Evolutionary conservation across 1,140 invertebrate species (phyloP).

Genomic region (Microvelia longipes): DNA sequence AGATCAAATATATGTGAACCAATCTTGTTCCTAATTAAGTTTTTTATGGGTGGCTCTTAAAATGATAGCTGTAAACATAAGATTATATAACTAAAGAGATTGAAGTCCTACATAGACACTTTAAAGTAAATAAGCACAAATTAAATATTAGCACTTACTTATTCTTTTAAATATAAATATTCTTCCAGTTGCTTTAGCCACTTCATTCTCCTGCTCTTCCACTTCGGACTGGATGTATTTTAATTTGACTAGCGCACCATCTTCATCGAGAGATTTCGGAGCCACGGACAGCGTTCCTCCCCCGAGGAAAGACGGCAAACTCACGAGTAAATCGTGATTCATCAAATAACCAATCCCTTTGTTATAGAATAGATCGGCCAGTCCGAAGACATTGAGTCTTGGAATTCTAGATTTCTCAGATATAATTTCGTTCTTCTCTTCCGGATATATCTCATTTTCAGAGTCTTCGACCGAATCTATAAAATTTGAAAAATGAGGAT

Average conservation of each 20-base stretch:
- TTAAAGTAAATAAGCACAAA: too few relatives aligned
- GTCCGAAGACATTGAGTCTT: not conserved
- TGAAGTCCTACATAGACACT: too few relatives aligned
- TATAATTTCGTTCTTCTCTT: not conserved
- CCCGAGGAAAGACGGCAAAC: not conserved
- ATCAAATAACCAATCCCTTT: not conserved
- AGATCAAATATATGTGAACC: too few relatives aligned
- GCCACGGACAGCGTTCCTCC: not conserved
- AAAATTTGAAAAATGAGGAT: constrained; percentile 1
- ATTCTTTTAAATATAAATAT: not conserved
- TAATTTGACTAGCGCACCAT: not conserved
- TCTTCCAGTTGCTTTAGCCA: not conserved
- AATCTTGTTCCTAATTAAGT: too few relatives aligned
- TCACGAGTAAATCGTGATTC: not conserved
- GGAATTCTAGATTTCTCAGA: not conserved
- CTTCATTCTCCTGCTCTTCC: not conserved
- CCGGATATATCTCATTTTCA: not conserved
- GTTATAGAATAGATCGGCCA: not conserved
- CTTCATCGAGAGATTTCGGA: not conserved
- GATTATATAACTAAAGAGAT: too few relatives aligned
- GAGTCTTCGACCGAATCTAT: not conserved
- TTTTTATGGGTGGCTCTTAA: too few relatives aligned
- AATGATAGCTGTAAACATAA: too few relatives aligned
- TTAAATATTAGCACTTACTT: too few relatives aligned
- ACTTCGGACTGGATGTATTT: not conserved